A percentile compares a stretch with the other conserved stretches of the same genome.
These are phyloP conservation scores for Mesopsocus fuscifrons DNA, from an alignment of 2,888 invertebrate species.

Conservation along the genomic window DNA sequence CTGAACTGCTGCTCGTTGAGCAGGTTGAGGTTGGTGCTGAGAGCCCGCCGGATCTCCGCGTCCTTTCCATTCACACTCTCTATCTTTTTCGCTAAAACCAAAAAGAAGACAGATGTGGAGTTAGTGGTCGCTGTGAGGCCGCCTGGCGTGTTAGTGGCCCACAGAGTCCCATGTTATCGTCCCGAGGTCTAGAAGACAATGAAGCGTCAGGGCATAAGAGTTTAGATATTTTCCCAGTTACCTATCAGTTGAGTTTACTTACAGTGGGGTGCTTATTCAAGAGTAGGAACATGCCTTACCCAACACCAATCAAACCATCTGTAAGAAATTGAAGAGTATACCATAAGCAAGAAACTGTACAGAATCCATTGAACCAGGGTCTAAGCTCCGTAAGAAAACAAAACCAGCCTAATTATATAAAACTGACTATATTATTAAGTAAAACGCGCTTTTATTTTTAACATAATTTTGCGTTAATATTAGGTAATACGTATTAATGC, in stretches of 20 bases:
- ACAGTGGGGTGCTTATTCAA: background rate
- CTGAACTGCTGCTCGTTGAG: constrained; percentile 7
- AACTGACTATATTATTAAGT: background rate
- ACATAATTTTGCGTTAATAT: too few species aligned
- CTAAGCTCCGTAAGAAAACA: background rate
- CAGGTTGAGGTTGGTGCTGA: constrained; percentile 8
- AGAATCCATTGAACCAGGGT: background rate
- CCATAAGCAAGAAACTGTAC: background rate
- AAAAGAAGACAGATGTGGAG: background rate
- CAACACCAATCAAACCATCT: background rate
- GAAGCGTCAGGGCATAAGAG: background rate
- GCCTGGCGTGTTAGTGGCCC: background rate
- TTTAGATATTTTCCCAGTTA: background rate
- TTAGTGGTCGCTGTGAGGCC: background rate
- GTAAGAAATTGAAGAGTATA: background rate
- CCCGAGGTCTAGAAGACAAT: background rate
- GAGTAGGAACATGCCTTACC: background rate
- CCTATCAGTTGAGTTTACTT: background rate
- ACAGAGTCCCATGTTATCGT: background rate
- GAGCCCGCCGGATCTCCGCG: constrained; percentile 5
- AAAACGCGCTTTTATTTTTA: too few species aligned
- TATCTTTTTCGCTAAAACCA: background rate
- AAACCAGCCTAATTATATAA: background rate
- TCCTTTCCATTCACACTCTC: constrained; percentile 1
- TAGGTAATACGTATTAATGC: too few species aligned